These are phyloP conservation scores for Mustela nigripes DNA, from an alignment of 2,113 vertebrate species.

Conservation along the genomic window DNA sequence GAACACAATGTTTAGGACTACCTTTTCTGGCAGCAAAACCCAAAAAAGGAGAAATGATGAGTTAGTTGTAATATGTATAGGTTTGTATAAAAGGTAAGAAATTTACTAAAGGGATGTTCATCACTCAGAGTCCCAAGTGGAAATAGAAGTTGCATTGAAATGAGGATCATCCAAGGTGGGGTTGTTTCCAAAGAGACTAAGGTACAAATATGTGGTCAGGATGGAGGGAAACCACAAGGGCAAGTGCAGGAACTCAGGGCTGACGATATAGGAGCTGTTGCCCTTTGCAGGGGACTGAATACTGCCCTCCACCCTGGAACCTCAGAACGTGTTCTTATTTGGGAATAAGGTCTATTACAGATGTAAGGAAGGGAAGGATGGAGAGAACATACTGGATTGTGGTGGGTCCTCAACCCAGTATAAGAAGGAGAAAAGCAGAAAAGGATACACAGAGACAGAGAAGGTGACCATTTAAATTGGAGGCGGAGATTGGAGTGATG, in stretches of 20 bases:
- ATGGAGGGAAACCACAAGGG: fast-evolving
- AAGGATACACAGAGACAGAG: background rate
- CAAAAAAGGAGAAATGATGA: background rate
- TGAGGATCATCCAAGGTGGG: background rate
- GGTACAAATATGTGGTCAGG: background rate
- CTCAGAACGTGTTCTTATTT: background rate
- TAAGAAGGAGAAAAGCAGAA: background rate
- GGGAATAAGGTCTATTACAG: background rate
- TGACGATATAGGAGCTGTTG: background rate
- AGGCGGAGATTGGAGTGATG: background rate
- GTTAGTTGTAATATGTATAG: background rate
- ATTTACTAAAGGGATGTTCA: background rate
- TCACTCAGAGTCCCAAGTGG: background rate
- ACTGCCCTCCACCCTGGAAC: background rate
- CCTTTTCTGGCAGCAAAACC: background rate
- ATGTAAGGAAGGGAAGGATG: background rate
- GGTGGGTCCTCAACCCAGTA: background rate
- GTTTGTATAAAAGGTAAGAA: background rate
- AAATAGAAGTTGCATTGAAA: background rate
- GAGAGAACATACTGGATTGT: background rate
- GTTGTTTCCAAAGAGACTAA: background rate
- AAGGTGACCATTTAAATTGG: background rate
- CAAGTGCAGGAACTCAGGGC: background rate
- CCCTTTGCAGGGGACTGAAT: background rate
- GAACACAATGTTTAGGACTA: background rate